phyloP scores from a whole-genome alignment of 2,113 vertebrate species.

The Morone saxatilis region DNA sequence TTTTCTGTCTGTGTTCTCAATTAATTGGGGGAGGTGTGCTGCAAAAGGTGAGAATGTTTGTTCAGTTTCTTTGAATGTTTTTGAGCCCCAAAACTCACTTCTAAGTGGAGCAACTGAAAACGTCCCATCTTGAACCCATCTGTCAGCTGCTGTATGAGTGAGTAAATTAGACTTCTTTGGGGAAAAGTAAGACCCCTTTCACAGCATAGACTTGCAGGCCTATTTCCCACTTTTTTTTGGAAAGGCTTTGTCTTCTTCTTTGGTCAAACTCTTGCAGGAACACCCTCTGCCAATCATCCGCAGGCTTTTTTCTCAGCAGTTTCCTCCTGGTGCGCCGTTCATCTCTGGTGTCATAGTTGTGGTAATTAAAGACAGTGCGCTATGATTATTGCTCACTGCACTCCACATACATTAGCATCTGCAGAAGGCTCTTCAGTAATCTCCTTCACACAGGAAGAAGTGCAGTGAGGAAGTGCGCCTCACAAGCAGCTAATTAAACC shows the following conservation, averaged over 20 bases:
- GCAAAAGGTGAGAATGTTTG: conserved; percentile 12
- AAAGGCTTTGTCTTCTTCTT: conserved; percentile 34
- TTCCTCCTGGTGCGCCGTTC: conserved; percentile 19
- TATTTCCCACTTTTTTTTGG: conserved; percentile 2
- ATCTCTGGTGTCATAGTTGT: conserved; percentile 46
- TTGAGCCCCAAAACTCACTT: background rate
- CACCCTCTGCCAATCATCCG: conserved; percentile 23
- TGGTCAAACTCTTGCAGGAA: conserved; percentile 26
- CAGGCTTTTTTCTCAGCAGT: conserved; percentile 5
- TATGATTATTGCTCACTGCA: conserved; percentile 55
- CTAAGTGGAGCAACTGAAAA: conserved; percentile 12
- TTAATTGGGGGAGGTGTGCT: conserved; percentile 54
- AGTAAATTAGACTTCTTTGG: conserved; percentile 14
- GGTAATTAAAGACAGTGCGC: conserved; percentile 68
- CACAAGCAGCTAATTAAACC: conserved; percentile 75
- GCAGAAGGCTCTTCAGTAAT: conserved; percentile 65
- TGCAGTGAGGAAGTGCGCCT: conserved; percentile 62
- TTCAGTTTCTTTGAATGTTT: background rate
- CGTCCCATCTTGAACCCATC: conserved; percentile 33
- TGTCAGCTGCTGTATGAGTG: conserved; percentile 61
- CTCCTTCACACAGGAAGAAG: conserved; percentile 71
- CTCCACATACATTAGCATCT: conserved; percentile 71
- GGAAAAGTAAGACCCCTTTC: conserved; percentile 14
- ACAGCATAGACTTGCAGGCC: background rate
- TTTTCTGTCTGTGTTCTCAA: conserved; percentile 30